Evolutionary conservation across 2,888 invertebrate species (phyloP).

Genomic region (Serripes groenlandicus): DNA sequence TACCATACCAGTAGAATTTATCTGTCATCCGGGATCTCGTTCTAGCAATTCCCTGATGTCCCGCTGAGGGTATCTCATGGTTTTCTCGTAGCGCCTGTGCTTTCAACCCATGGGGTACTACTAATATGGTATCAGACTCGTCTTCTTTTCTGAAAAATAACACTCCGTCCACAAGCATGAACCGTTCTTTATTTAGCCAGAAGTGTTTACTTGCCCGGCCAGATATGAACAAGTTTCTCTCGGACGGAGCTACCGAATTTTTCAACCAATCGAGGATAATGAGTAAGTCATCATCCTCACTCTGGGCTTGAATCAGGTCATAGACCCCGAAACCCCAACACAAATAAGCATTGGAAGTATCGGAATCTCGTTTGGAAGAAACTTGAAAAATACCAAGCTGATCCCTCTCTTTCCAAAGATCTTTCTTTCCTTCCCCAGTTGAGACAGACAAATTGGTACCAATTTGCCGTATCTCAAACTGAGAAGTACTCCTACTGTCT

Average conservation of each 20-base stretch:
- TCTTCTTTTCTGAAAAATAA: not conserved
- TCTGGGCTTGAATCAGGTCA: slow-evolving; percentile 4
- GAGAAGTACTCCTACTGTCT: no score
- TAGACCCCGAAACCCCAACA: not conserved
- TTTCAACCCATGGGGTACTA: not conserved
- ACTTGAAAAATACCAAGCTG: no score
- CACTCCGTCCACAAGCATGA: not conserved
- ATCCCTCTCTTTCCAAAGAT: no score
- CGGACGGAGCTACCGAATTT: not conserved
- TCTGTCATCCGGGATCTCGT: slow-evolving; percentile 19
- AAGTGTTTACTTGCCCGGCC: slow-evolving; percentile 7
- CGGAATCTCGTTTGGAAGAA: no score
- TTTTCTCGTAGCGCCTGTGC: not conserved
- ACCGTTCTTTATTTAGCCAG: slow-evolving; percentile 31
- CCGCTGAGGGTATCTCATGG: slow-evolving; percentile 37
- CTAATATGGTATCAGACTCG: not conserved
- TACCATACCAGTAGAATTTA: slow-evolving; percentile 34
- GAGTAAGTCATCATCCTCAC: not conserved
- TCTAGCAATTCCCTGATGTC: slow-evolving; percentile 42
- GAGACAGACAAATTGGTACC: no score
- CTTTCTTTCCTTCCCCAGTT: no score
- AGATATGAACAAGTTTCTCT: not conserved
- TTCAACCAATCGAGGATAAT: slow-evolving; percentile 3
- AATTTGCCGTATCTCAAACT: no score
- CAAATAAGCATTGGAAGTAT: not conserved